Percentiles rank a stretch among this genome's conserved stretches.
phyloP scores from a whole-genome alignment of 2,888 invertebrate species.

The Meloe dianella region DNA sequence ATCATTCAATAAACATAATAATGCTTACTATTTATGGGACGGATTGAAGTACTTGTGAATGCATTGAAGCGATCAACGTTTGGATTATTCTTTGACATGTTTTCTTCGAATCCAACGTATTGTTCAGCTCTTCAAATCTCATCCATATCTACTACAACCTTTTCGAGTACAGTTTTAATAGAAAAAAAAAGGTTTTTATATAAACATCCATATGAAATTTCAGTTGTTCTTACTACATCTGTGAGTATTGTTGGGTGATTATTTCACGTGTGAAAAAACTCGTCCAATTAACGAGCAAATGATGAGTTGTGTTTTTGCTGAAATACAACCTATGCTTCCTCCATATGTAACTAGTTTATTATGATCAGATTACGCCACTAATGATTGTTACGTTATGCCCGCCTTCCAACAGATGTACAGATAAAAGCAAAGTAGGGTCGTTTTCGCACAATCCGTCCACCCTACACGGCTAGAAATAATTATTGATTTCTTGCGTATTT shows the following conservation, averaged over 20 bases:
- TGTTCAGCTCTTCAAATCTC: background rate
- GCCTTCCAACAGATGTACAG: conserved; percentile 29
- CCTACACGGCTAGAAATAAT: background rate
- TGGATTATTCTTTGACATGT: conserved; percentile 37
- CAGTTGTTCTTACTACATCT: background rate
- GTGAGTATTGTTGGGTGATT: background rate
- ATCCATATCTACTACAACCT: background rate
- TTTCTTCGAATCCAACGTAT: conserved; percentile 36
- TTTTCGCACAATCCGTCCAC: background rate
- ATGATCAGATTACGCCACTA: conserved; percentile 32
- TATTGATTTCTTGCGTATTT: background rate
- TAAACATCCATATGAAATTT: background rate
- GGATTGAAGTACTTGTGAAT: conserved; percentile 49
- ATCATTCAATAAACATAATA: conserved; percentile 53
- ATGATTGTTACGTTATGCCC: conserved; percentile 25
- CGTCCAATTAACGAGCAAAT: conserved; percentile 7
- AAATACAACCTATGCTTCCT: conserved; percentile 23
- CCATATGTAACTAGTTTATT: conserved; percentile 32
- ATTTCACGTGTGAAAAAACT: conserved; percentile 14
- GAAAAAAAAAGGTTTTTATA: background rate
- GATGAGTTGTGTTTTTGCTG: conserved; percentile 20
- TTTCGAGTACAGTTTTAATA: background rate
- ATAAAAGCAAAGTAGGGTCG: background rate
- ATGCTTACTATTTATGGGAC: conserved; percentile 50
- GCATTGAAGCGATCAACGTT: conserved; percentile 38